Conservation (phyloP, 37 sponge, comb jelly and placozoan genomes). For the Chondrilla cf. caribensis region DNA sequence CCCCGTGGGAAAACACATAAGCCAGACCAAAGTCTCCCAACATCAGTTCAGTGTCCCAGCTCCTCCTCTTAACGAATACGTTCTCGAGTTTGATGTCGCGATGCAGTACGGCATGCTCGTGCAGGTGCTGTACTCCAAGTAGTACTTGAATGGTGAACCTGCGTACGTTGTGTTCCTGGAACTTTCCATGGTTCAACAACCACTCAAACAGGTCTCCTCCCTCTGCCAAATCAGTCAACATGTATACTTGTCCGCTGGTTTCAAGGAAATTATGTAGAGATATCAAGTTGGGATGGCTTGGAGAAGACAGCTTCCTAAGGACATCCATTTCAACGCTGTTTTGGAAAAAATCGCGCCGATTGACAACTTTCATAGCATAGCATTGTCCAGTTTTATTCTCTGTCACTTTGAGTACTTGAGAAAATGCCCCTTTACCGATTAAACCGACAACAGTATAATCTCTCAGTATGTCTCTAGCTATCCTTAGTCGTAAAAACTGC, state of each 20-base stretch:
- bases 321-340: neutral
- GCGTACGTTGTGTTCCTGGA: neutral
- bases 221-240: neutral
- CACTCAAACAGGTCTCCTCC: slow-evolving; percentile 25
- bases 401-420: neutral
- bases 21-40: slow-evolving; percentile 28
- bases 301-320: neutral
- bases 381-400: neutral
- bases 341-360: neutral
- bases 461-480: neutral
- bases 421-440: slow-evolving; percentile 14
- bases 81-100: slow-evolving; percentile 27
- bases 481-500: neutral
- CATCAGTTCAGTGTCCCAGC: slow-evolving; percentile 1
- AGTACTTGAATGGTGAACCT: neutral
- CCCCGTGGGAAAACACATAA: neutral
- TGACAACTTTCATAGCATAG: slow-evolving; percentile 11
- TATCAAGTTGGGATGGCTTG: neutral
- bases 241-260: slow-evolving; percentile 8
- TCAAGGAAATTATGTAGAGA: neutral
- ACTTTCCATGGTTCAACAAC: slow-evolving; percentile 7
- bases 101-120: neutral
- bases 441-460: slow-evolving; percentile 15
- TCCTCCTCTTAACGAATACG: neutral
- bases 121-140: neutral